Evolutionary conservation across 2,797 vertebrate genomes (phyloP).

Genomic region (Poliocrania exsul): DNA sequence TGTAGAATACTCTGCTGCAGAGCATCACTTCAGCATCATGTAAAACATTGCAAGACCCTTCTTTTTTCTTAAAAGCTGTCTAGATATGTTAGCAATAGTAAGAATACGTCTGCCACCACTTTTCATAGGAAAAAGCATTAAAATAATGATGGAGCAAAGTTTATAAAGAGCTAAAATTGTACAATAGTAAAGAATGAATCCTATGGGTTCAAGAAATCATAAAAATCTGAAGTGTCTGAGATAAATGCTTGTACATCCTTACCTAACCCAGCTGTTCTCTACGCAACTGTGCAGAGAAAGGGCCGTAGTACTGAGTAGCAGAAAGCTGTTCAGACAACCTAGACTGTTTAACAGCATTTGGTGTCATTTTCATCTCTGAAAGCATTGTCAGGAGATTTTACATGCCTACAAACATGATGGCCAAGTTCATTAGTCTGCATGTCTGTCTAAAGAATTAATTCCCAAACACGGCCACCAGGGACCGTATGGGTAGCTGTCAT

Average conservation of each 20-base stretch:
- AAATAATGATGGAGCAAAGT: not conserved
- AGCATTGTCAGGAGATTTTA: not conserved
- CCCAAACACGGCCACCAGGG: not conserved
- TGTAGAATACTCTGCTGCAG: not conserved
- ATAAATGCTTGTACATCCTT: not conserved
- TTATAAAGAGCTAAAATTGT: not conserved
- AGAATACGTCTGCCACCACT: not conserved
- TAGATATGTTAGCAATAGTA: not conserved
- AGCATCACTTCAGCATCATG: not conserved
- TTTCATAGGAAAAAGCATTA: not conserved
- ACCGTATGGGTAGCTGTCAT: not conserved
- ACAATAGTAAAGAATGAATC: not conserved
- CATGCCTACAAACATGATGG: not conserved
- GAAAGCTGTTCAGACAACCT: not conserved
- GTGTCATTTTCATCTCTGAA: not conserved
- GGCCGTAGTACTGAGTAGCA: not conserved
- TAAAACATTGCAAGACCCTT: not conserved
- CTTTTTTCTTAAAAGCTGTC: not conserved
- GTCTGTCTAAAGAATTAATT: not conserved
- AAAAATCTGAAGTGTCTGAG: not conserved
- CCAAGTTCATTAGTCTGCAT: not conserved
- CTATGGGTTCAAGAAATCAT: not conserved
- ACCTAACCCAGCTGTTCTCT: not conserved
- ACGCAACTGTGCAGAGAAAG: not conserved
- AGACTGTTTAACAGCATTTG: not conserved